Evolutionary conservation across 2,113 vertebrate species (phyloP), one percentile per base, ranked within the genome.

Genomic region (Oreotrochilus melanogaster): DNA sequence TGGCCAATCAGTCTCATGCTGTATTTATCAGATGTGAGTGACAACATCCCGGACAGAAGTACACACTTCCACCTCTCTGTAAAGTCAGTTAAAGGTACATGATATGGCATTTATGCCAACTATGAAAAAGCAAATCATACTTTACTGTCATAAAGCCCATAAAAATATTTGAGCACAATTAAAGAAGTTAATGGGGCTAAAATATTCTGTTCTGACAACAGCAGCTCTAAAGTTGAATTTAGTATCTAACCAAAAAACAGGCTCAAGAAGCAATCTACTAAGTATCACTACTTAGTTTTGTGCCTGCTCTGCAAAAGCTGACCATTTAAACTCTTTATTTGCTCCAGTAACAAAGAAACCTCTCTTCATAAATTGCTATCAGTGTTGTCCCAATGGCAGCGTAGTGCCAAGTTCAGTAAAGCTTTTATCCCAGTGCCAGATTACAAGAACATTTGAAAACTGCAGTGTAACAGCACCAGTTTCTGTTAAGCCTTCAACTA

Each of bases 311-410:
- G 22, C 62, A 78, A 76, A 65, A 64, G 30, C 7, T 31, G 9
- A 30, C 33, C 16, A 60, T 14, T 74, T n/a, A 50, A 91, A 74
- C 25, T 48, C 30, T 35, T 56, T 4, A 42, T 50, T 93, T 67
- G 14, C 30, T 61, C 54, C 65, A 75, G 3, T 5, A 65, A 37
- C 2, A 67, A 84, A 76, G 54, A 84, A 92, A 84, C 14, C 6
- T 51, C 66, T 27, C n/a, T 81, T 58, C n/a, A 42, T 10, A 65
- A 78, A 57, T 5, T 28, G 11, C 11, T 53, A 64, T 14, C 0
- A 0, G 28, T 3, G 2, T 21, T 70, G 45, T 35, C 18, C 57
- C 69, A 69, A 18, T 7, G 4, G n/a, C 66, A 69, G 13, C 4
- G 8, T 8, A 16, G 37, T n/a, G 19, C 25, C 31, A 14, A 24